Percentiles rank a stretch among this genome's conserved stretches.
These are phyloP conservation scores for Spodoptera litura DNA, from an alignment of 1,140 invertebrate species.

Conservation along the genomic window DNA sequence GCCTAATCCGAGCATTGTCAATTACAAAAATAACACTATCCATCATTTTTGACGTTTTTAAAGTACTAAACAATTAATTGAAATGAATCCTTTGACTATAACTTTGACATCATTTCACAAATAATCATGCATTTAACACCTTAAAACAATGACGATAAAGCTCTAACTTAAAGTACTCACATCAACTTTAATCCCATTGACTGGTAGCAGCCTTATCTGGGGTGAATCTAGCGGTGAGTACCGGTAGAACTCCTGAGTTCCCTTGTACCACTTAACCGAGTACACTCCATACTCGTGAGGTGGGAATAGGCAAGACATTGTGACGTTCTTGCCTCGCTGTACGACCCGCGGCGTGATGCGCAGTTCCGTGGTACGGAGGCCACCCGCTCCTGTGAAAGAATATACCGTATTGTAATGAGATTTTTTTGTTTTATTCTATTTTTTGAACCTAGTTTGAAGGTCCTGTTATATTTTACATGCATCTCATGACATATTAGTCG, in stretches of 20 bases:
- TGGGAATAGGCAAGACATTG: conserved; percentile 81
- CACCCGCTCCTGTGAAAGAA: conserved; percentile 78
- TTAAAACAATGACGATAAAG: background rate
- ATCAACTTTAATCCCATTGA: conserved; percentile 80
- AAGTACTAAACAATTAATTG: too few species aligned
- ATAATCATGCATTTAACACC: too few species aligned
- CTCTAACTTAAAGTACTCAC: conserved; percentile 61
- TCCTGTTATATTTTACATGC: too few species aligned
- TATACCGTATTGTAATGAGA: background rate
- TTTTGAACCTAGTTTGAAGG: too few species aligned
- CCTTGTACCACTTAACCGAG: conserved; percentile 94
- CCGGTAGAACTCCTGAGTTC: conserved; percentile 92
- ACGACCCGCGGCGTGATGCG: conserved; percentile 78
- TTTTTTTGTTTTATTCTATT: too few species aligned
- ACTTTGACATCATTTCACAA: too few species aligned
- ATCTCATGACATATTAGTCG: too few species aligned
- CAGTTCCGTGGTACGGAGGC: conserved; percentile 77
- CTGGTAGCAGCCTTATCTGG: conserved; percentile 70
- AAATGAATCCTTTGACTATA: too few species aligned
- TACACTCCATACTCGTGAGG: conserved; percentile 88
- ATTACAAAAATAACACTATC: too few species aligned
- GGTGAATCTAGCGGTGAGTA: conserved; percentile 88
- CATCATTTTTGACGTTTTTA: too few species aligned
- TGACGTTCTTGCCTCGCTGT: conserved; percentile 81
- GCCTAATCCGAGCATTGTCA: too few species aligned